Evolutionary conservation across 2,888 invertebrate genomes (phyloP), one percentile per base, ranked within the genome.

Genomic region (Pristionchus fissidentatus): DNA sequence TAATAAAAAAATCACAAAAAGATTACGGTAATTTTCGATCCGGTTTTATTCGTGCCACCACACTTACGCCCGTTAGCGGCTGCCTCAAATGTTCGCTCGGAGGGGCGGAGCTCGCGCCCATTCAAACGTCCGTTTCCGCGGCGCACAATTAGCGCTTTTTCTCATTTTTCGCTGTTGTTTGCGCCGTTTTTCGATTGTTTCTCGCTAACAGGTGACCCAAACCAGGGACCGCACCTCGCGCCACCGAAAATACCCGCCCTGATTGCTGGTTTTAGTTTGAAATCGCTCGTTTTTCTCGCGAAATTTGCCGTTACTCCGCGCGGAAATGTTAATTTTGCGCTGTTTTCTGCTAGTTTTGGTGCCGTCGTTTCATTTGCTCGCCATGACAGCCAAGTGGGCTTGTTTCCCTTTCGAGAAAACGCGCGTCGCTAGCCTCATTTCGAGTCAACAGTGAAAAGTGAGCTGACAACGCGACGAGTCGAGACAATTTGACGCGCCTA

Each of bases 41-140:
- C 26, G 26, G 8, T n/a, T 32, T 62, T 62, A 62, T 62, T 62
- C 19, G 32, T 35, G 32, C 38, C 29, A 29, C 52, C 5, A 73
- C n/a, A 29, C 38, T 73, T 73, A 73, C 73, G 19, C 43, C 43
- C n/a, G 41, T 73, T 73, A 73, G 73, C 73, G 73, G 73, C 73
- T n/a, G 49, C 19, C n/a, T 10, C 4, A 62, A 62, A 29, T 35
- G 32, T 32, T 49, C 49, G 10, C 49, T 49, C 32, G 19, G n/a
- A n/a, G 19, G 73, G 73, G 73, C 73, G 73, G 73, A 62, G 62
- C 62, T 62, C 8, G 55, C 22, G 55, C 55, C 19, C 38, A 35
- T 62, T 62, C 62, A 62, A 62, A 62, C 13, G 29, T n/a, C n/a
- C 55, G 15, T 22, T 29, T 60, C 60, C 29, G n/a, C n/a, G 60